A percentile compares a stretch with the other conserved stretches of the same genome.
phyloP scores from a whole-genome alignment of 2,797 vertebrate species.

The Anabas testudineus region DNA sequence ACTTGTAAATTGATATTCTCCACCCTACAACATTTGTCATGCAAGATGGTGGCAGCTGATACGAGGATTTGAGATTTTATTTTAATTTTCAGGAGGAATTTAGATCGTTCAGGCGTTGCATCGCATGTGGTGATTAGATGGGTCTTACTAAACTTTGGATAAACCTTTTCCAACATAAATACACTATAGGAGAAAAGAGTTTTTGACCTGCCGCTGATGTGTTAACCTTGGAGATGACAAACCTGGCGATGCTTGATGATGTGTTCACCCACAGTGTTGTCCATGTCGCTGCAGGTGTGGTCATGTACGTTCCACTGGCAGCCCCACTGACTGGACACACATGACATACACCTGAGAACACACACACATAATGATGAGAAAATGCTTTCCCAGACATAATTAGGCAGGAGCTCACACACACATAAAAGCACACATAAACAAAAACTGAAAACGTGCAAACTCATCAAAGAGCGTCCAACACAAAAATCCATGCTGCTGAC shows the following conservation, averaged over 20 bases:
- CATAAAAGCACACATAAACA: slow-evolving; percentile 34
- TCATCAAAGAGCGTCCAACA: slow-evolving; percentile 73
- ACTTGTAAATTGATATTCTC: slow-evolving; percentile 72
- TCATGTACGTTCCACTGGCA: slow-evolving; percentile 92
- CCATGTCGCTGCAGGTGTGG: slow-evolving; percentile 84
- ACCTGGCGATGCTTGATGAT: slow-evolving; percentile 92
- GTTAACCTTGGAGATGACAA: slow-evolving; percentile 39
- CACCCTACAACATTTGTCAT: slow-evolving; percentile 63
- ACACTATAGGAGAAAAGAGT: not conserved
- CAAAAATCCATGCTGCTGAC: slow-evolving; percentile 77
- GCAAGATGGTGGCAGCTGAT: slow-evolving; percentile 73
- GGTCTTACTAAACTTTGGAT: slow-evolving; percentile 34
- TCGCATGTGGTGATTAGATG: slow-evolving; percentile 34
- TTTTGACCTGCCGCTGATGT: not conserved
- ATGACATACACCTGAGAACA: slow-evolving; percentile 91
- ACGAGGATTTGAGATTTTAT: slow-evolving; percentile 62
- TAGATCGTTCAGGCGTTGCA: slow-evolving; percentile 12
- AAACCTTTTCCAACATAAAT: not conserved
- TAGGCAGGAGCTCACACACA: not conserved
- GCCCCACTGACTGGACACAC: slow-evolving; percentile 92
- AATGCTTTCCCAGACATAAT: slow-evolving; percentile 11
- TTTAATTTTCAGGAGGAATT: slow-evolving; percentile 55
- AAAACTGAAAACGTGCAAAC: slow-evolving; percentile 72
- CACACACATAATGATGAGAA: slow-evolving; percentile 3
- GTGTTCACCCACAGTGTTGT: slow-evolving; percentile 72